Evolutionary conservation across 2,888 invertebrate species (phyloP).

Genomic region (Meghimatium bilineatum): DNA sequence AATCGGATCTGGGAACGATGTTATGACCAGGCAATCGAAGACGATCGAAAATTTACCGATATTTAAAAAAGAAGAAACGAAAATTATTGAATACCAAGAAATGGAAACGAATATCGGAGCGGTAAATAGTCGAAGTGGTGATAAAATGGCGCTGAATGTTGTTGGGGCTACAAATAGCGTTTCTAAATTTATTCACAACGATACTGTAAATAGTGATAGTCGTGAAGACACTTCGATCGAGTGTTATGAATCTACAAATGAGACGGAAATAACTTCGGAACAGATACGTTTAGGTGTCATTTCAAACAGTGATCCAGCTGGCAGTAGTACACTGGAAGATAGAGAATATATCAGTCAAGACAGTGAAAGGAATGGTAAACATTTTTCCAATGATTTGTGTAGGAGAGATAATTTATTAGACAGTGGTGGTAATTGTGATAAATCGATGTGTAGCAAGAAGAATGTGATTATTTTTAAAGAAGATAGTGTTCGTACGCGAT

Average conservation of each 20-base stretch:
- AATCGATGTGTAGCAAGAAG: neutral
- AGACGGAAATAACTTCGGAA: neutral
- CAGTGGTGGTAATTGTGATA: neutral
- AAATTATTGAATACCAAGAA: too few species aligned
- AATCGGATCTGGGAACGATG: neutral
- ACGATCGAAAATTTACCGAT: neutral
- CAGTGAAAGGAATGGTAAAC: neutral
- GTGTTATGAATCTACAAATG: neutral
- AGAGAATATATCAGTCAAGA: neutral
- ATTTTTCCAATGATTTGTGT: too few species aligned
- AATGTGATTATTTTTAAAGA: neutral
- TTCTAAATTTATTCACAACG: neutral
- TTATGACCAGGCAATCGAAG: neutral
- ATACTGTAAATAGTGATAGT: neutral
- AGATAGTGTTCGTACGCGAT: neutral
- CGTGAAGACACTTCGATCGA: constrained; percentile 2
- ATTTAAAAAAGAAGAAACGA: neutral
- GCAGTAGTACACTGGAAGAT: neutral
- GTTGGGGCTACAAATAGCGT: neutral
- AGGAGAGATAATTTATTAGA: too few species aligned
- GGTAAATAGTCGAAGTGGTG: neutral
- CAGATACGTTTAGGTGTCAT: neutral
- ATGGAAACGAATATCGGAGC: neutral
- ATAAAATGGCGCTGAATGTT: neutral
- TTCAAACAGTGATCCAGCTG: neutral